These are phyloP conservation scores for Typhlomys cinereus DNA, from an alignment of 2,113 vertebrate species.

Conservation along the genomic window DNA sequence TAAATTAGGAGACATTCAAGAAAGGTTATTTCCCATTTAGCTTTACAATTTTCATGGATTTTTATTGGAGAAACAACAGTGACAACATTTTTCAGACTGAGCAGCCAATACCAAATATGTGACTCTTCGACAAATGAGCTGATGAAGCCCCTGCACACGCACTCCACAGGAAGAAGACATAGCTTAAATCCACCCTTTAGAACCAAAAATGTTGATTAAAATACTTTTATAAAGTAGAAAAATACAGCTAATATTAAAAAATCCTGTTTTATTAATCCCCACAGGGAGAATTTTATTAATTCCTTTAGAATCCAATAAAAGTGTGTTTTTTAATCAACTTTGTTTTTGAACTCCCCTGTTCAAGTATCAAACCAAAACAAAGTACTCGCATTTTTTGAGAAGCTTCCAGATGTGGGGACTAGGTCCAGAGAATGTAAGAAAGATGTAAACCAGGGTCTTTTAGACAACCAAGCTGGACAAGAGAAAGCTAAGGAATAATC, in stretches of 20 bases:
- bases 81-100: slow-evolving; percentile 44
- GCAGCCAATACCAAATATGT: slow-evolving; percentile 33
- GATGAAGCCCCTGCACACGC: neutral
- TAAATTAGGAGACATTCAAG: neutral
- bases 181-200: slow-evolving; percentile 61
- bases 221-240: slow-evolving; percentile 68
- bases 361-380: slow-evolving; percentile 64
- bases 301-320: slow-evolving; percentile 81
- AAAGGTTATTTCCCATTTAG: slow-evolving; percentile 7
- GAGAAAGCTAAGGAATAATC: neutral
- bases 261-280: slow-evolving; percentile 76
- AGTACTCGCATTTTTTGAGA: slow-evolving; percentile 31
- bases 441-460: neutral
- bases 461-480: neutral
- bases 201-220: slow-evolving; percentile 74
- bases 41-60: slow-evolving; percentile 8
- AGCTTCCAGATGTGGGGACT: neutral
- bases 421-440: neutral
- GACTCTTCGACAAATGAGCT: slow-evolving; percentile 48
- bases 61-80: slow-evolving; percentile 37
- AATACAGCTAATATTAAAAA: slow-evolving; percentile 80
- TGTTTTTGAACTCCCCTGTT: slow-evolving; percentile 70
- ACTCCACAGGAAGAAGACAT: neutral
- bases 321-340: slow-evolving; percentile 76
- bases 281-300: slow-evolving; percentile 80